Percentiles rank a stretch among this genome's conserved stretches.
These are phyloP conservation scores for Geodia barretti DNA, from an alignment of 37 sponge, comb jelly and placozoan species.

Conservation along the genomic window DNA sequence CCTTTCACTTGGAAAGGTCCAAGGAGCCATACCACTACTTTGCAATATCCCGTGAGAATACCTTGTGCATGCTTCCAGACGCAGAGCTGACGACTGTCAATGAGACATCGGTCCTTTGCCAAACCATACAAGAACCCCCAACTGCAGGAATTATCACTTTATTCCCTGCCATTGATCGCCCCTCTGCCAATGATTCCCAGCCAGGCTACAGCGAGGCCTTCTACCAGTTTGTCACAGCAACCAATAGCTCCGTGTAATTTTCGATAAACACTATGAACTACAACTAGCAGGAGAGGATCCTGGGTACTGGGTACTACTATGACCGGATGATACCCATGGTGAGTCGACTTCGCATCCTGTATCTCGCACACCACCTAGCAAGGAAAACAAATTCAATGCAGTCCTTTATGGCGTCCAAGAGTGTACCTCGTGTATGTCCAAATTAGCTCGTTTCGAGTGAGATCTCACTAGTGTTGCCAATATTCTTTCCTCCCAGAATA, in stretches of 20 bases:
- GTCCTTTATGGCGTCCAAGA: too few relatives aligned
- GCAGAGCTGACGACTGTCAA: constrained; percentile 6
- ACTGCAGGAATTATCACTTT: constrained; percentile 31
- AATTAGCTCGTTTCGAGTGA: too few relatives aligned
- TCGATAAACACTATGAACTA: constrained; percentile 39
- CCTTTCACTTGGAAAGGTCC: constrained; percentile 68
- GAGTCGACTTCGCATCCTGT: too few relatives aligned
- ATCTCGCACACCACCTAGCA: too few relatives aligned
- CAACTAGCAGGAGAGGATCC: constrained; percentile 21
- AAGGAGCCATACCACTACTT: constrained; percentile 66
- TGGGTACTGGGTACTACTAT: too few relatives aligned
- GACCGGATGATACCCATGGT: too few relatives aligned
- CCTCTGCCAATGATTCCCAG: constrained; percentile 57
- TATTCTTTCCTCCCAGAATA: too few relatives aligned
- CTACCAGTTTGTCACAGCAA: constrained; percentile 62
- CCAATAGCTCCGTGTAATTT: constrained; percentile 54
- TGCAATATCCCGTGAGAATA: constrained; percentile 21
- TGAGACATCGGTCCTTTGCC: constrained; percentile 52
- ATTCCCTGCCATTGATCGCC: constrained; percentile 39
- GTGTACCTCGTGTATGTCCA: too few relatives aligned
- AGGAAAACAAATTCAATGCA: too few relatives aligned
- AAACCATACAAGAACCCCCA: constrained; percentile 18
- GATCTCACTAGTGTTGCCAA: too few relatives aligned
- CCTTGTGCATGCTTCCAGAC: constrained; percentile 35
- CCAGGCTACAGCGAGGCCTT: constrained; percentile 63